Evolutionary conservation across 2,888 invertebrate genomes (phyloP), one percentile per base, ranked within the genome.

Genomic region (Cepaea hortensis): DNA sequence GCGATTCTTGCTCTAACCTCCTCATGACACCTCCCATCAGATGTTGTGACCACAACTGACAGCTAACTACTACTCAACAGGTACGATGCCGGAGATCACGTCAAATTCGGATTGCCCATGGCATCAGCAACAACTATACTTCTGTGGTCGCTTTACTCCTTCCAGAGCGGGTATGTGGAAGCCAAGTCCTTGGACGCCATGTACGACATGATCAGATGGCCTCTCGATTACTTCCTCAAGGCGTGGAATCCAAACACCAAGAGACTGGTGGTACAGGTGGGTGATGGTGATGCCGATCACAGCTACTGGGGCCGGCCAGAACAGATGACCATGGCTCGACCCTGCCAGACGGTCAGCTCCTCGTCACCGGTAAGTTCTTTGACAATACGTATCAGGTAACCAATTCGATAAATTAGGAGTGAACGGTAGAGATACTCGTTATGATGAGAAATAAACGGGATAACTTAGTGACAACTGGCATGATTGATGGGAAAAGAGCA

Each of bases 261-360:
- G 50, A 76, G 81, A 5, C 77, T 88, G 6, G 84, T 84, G 9
- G 88, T 80, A 0, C 88, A 88, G 81, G 86, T 88, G 18, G 55
- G 93, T 9, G 91, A 92, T 91, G 96, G 96, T 85, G 92, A 94
- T n/a, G 91, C 95, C 20, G 96, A 96, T 91, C 96, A 96, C 90
- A 93, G 93, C 0, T 96, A 95, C 91, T 96, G 96, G 96, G 96
- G 96, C 3, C 94, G 96, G 83, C 96, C 96, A 3, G 96, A 96
- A 92, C 96, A 96, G 81, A 94, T 93, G 92, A 96, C 95, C 86
- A 95, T 95, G 93, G 94, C 94, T 0, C 94, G 96, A 87, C 96
- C 96, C 3, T 95, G 96, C 35, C 76, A 84, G 35, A 35, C 11
- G 46, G 84, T 84, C 62, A 84, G 46, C 20, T 3, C 84, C 91